Conservation (phyloP, 2,797 vertebrate species). For the Tiaroga cobitis region DNA sequence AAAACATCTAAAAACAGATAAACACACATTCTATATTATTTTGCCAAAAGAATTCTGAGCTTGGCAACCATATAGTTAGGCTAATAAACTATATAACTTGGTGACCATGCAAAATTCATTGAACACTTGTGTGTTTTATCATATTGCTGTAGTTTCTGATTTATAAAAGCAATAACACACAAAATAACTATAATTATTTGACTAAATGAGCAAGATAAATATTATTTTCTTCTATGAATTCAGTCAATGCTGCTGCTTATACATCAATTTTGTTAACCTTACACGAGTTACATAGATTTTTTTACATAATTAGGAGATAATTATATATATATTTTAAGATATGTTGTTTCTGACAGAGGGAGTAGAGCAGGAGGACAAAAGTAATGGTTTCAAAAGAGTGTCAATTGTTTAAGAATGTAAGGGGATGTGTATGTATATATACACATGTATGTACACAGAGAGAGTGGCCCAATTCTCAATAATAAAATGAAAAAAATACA, state of each 20-base stretch:
- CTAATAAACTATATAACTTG: neutral
- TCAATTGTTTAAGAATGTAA: too few species aligned
- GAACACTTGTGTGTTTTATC: neutral
- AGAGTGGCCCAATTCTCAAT: too few species aligned
- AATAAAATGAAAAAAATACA: too few species aligned
- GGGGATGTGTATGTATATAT: too few species aligned
- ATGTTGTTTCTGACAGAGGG: too few species aligned
- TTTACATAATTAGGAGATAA: too few species aligned
- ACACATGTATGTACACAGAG: too few species aligned
- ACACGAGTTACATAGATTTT: neutral
- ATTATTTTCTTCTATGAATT: neutral
- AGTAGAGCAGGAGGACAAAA: neutral
- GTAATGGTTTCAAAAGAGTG: neutral
- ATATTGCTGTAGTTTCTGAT: neutral
- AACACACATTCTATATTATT: neutral
- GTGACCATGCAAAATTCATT: neutral
- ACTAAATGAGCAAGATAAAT: neutral
- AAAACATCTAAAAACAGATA: neutral
- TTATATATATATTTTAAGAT: too few species aligned
- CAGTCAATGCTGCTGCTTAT: neutral
- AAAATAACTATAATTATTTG: neutral
- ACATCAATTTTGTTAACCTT: neutral
- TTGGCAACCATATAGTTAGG: neutral
- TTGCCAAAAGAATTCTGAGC: neutral
- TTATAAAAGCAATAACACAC: constrained; percentile 1